Conservation (phyloP, 1,140 invertebrate species). For the Melipona quadrifasciata region DNA sequence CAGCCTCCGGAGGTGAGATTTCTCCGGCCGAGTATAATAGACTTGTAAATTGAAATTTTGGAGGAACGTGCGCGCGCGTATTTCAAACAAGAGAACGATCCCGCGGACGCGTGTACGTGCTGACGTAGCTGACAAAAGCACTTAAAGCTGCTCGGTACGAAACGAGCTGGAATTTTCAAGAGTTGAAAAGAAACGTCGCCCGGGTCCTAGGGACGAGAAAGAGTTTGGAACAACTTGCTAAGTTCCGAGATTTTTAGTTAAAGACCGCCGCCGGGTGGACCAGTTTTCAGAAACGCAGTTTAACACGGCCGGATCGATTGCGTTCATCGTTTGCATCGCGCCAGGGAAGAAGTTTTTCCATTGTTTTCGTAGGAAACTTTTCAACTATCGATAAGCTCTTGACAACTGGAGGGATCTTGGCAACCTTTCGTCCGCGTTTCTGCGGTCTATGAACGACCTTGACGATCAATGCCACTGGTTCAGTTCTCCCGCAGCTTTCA, state of each 20-base stretch:
- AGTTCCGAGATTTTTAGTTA: not conserved
- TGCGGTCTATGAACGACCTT: not conserved
- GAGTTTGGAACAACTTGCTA: not conserved
- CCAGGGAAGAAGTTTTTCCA: not conserved
- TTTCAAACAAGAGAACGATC: no score
- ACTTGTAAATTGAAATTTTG: not conserved
- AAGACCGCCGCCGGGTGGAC: no score
- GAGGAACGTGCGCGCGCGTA: not conserved
- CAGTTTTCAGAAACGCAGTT: not conserved
- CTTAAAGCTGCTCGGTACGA: not conserved
- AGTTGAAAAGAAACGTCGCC: not conserved
- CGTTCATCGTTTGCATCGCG: no score
- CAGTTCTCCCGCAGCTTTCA: not conserved
- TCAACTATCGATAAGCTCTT: not conserved
- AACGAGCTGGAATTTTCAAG: not conserved
- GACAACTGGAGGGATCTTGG: not conserved
- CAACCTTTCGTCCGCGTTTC: not conserved
- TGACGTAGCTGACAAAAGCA: conserved; percentile 15
- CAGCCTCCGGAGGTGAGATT: no score
- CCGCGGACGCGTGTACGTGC: no score
- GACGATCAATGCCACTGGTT: not conserved
- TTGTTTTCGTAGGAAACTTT: not conserved
- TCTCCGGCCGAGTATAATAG: no score
- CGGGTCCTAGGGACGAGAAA: no score
- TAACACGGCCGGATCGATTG: not conserved